Base-by-base conservation (phyloP, 1,140 invertebrate genomes). In the Aphis gossypii region DNA sequence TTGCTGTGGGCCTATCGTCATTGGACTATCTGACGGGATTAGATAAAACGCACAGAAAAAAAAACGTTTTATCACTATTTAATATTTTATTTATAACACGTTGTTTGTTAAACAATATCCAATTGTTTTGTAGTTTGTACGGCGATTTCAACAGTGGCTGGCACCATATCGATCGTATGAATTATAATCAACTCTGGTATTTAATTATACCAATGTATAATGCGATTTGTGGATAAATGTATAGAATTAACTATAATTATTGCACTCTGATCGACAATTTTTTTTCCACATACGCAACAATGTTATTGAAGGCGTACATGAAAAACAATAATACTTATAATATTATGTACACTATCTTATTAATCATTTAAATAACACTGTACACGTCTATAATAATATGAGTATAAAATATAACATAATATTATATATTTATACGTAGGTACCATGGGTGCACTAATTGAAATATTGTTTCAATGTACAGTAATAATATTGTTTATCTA, bases 31-130 rank as follows among this genome's bases (percentile, higher is more conserved):
- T 14, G 30, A n/a, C 60, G 30, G 60, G 30, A 76, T 76, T n/a
- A 76, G 60, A 76, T 76, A 76, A 76, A 76, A 68, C 6, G 14
- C 30, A 76, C n/a, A 76, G n/a, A n/a, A 76, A 60, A 68, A 46
- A 76, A 76, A 76, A 6, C 30, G 60, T n/a, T 76, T 76, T 76
- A 76, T 76, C 60, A n/a, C 60, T 76, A 6, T 76, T 20, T n/a
- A n/a, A 76, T 76, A 35, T n/a, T 76, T n/a, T n/a, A 21, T 76
- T 35, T n/a, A 68, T 68, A 68, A 68, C 60, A 30, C 5, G 30
- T 76, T 76, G 60, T 76, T 76, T 76, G 60, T 76, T 76, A 76
- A 76, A 76, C 60, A 76, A 76, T 76, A 20, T 76, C 60, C 60
- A n/a, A 76, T 76, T 76, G 60, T 76, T 76, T n/a, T 76, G 14